Evolutionary conservation across 2,888 invertebrate species (phyloP).

Genomic region (Arctia plantaginis): DNA sequence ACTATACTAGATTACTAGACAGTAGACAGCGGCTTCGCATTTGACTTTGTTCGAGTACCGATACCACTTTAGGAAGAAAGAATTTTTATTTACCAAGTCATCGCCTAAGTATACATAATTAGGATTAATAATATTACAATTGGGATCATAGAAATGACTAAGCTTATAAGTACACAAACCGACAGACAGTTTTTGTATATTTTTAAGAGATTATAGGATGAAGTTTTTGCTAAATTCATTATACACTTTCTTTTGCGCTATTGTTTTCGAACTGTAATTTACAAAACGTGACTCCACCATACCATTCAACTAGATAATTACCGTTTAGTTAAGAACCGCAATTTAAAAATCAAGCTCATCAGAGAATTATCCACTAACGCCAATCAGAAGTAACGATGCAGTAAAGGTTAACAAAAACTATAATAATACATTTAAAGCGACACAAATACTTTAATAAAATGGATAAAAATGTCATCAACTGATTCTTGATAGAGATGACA

Average conservation of each 20-base stretch:
- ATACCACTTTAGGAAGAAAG: not conserved
- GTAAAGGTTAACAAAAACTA: not conserved
- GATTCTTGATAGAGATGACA: not conserved
- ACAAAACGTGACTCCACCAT: not conserved
- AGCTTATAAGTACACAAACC: no score
- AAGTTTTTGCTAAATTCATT: not conserved
- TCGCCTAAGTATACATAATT: not conserved
- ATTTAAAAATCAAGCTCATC: not conserved
- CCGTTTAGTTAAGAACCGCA: not conserved
- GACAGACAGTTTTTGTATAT: not conserved
- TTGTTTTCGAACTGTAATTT: not conserved
- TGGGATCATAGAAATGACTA: no score
- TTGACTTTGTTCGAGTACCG: not conserved
- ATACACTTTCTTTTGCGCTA: not conserved
- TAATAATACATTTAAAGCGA: no score
- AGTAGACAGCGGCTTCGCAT: not conserved
- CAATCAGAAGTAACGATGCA: not conserved
- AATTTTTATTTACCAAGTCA: not conserved
- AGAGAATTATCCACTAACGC: not conserved
- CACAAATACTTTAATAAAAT: no score
- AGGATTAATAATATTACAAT: not conserved
- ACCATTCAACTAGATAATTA: not conserved
- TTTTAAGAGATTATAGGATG: not conserved
- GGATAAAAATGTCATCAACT: not conserved
- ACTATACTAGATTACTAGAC: no score